Evolutionary conservation across 2,797 vertebrate species (phyloP).

Genomic region (Bradypus variegatus): DNA sequence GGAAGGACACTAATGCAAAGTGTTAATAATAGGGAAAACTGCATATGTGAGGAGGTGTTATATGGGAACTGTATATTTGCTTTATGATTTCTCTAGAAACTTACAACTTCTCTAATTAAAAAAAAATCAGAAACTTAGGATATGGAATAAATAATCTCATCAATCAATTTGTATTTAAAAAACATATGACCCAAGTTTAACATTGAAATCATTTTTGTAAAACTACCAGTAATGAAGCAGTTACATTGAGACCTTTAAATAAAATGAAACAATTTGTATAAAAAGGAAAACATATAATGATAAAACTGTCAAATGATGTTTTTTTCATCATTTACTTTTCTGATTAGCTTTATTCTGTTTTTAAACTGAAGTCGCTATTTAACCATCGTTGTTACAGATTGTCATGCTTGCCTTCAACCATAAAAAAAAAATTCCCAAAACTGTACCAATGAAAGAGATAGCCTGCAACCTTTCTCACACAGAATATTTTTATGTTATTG

Average conservation of each 20-base stretch:
- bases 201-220: background rate
- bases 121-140: background rate
- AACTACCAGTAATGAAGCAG: background rate
- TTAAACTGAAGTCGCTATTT: background rate
- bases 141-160: background rate
- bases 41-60: too few relatives aligned
- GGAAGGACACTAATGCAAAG: too few relatives aligned
- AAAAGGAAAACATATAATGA: background rate
- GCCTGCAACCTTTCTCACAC: background rate
- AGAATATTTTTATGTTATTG: background rate
- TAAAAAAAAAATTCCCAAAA: background rate
- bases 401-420: background rate
- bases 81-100: too few relatives aligned
- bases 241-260: background rate
- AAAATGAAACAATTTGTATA: background rate
- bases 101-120: too few relatives aligned
- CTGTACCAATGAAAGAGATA: background rate
- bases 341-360: background rate
- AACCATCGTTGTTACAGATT: background rate
- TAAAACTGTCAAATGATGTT: background rate
- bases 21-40: too few relatives aligned
- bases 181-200: background rate
- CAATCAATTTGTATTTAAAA: background rate
- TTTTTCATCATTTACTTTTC: background rate
- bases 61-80: too few relatives aligned